A percentile compares a stretch with the other conserved stretches of the same genome.
Conservation (phyloP, 2,113 vertebrate genomes). For the Xiphophorus hellerii region DNA sequence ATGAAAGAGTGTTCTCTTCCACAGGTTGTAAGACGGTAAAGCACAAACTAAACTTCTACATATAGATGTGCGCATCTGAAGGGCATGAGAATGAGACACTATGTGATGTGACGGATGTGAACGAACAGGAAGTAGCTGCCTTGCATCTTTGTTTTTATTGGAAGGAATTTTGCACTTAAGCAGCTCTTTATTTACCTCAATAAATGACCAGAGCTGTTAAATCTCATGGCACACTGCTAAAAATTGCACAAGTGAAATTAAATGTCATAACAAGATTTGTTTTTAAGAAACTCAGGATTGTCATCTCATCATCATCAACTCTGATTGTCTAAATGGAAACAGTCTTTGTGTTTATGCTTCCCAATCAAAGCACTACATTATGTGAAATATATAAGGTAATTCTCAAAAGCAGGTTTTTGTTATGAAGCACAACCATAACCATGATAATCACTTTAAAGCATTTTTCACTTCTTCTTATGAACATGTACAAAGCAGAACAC, state of each 20-base stretch:
- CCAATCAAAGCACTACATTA: background rate
- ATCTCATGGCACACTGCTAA: background rate
- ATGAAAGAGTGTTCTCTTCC: conserved; percentile 87
- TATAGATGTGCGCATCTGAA: conserved; percentile 25
- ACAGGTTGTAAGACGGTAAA: conserved; percentile 95
- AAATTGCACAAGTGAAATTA: background rate
- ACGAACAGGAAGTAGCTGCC: conserved; percentile 5
- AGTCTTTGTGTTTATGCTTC: background rate
- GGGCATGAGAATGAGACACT: conserved; percentile 14
- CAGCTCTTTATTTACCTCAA: background rate
- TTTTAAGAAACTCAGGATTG: background rate
- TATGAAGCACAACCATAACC: too few relatives aligned
- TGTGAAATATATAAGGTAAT: background rate
- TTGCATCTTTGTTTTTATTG: conserved; percentile 21
- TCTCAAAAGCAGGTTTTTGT: background rate
- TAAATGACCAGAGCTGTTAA: background rate
- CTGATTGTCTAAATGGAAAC: too few relatives aligned
- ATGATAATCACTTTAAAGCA: too few relatives aligned
- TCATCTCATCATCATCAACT: too few relatives aligned
- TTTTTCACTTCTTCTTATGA: too few relatives aligned
- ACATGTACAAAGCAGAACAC: too few relatives aligned
- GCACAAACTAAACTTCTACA: conserved; percentile 90
- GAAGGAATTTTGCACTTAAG: background rate
- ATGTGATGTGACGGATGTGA: background rate
- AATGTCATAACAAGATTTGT: background rate